phyloP scores from a whole-genome alignment of 2,797 vertebrate genomes.

The Aselliscus stoliczkanus region DNA sequence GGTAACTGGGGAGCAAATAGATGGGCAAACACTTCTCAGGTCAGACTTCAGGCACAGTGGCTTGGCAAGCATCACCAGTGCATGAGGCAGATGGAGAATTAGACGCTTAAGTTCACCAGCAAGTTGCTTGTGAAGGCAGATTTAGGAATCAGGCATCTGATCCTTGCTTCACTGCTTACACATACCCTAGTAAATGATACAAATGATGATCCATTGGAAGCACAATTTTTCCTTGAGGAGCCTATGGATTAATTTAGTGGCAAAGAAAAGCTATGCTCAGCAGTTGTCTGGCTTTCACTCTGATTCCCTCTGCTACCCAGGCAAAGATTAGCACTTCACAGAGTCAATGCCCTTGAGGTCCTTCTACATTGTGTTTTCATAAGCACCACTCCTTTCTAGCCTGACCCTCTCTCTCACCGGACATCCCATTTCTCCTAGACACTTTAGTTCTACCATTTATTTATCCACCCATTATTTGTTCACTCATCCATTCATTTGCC shows the following conservation, averaged over 20 bases:
- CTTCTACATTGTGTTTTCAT: no score
- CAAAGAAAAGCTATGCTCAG: neutral
- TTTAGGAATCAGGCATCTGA: neutral
- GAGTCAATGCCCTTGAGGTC: neutral
- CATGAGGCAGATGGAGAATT: neutral
- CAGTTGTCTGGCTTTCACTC: neutral
- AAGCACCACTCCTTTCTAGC: neutral
- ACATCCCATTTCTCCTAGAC: neutral
- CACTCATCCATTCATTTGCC: neutral
- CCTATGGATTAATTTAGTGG: neutral
- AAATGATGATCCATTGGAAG: neutral
- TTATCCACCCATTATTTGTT: neutral
- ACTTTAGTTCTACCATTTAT: neutral
- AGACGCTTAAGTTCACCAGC: neutral
- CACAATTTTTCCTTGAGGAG: neutral
- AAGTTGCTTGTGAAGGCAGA: conserved; percentile 36
- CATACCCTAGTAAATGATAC: neutral
- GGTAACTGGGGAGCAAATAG: neutral
- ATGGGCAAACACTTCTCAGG: neutral
- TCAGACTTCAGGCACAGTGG: neutral
- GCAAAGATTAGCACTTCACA: neutral
- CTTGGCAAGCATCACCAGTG: neutral
- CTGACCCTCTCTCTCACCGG: no score
- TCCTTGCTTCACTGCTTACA: neutral
- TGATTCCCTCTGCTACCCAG: neutral